phyloP scores from a whole-genome alignment of 2,797 vertebrate species.

The Siniperca scherzeri region DNA sequence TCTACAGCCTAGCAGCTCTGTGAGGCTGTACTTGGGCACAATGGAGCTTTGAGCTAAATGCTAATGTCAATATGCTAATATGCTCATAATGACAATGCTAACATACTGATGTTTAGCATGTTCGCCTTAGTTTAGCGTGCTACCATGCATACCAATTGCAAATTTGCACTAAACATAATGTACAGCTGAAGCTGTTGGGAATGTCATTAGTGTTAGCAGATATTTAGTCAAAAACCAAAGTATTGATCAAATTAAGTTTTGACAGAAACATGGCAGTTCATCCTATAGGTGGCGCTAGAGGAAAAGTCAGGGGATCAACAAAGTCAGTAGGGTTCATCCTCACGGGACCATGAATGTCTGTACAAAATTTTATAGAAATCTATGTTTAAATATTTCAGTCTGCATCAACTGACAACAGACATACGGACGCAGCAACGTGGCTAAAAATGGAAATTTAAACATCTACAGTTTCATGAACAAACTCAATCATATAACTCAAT shows the following conservation, averaged over 20 bases:
- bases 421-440: not conserved
- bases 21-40: not conserved
- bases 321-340: not conserved
- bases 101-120: not conserved
- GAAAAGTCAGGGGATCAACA: not conserved
- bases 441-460: not conserved
- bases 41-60: not conserved
- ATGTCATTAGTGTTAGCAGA: no score
- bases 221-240: not conserved
- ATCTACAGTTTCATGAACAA: not conserved
- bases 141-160: not conserved
- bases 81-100: not conserved
- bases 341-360: not conserved
- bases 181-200: not conserved
- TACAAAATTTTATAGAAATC: not conserved
- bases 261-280: not conserved
- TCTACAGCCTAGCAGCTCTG: not conserved
- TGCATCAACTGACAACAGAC: not conserved
- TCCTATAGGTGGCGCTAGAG: no score
- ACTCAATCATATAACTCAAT: not conserved
- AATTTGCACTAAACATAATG: not conserved
- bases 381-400: not conserved
- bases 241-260: not conserved
- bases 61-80: not conserved
- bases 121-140: not conserved